Evolutionary conservation across 2,888 invertebrate species (phyloP).

Genomic region (Carpatolechia fugitivella): DNA sequence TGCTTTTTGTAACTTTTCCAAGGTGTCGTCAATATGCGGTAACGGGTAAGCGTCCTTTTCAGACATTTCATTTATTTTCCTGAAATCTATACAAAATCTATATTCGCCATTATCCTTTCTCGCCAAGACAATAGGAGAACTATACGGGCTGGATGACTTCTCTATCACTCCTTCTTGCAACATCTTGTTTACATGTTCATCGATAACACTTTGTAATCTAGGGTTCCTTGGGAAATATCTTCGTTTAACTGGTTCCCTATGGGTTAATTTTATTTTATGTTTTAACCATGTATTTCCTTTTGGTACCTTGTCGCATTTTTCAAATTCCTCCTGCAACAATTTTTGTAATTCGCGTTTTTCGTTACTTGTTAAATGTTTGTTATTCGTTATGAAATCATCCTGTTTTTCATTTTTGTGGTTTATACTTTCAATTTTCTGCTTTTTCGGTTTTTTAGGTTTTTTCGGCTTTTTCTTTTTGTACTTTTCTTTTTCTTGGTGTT

Average conservation of each 20-base stretch:
- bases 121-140: conserved; percentile 8
- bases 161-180: conserved; percentile 23
- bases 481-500: no score
- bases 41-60: conserved; percentile 30
- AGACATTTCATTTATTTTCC: conserved; percentile 27
- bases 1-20: conserved; percentile 20
- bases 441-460: no score
- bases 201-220: conserved; percentile 13
- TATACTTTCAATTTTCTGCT: no score
- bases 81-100: conserved; percentile 30
- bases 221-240: conserved; percentile 19
- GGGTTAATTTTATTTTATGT: conserved; percentile 15
- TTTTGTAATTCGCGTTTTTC: no score
- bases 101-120: conserved; percentile 16
- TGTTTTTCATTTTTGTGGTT: no score
- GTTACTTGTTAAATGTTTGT: no score
- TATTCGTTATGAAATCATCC: no score
- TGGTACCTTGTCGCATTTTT: neutral
- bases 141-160: conserved; percentile 20
- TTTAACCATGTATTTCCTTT: conserved; percentile 11
- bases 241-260: conserved; percentile 16
- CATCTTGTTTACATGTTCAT: conserved; percentile 23
- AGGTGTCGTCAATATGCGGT: conserved; percentile 26
- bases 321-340: no score
- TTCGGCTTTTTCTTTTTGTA: no score